Conservation (phyloP, 2,888 invertebrate genomes). For the Dolichopus griseipennis region DNA sequence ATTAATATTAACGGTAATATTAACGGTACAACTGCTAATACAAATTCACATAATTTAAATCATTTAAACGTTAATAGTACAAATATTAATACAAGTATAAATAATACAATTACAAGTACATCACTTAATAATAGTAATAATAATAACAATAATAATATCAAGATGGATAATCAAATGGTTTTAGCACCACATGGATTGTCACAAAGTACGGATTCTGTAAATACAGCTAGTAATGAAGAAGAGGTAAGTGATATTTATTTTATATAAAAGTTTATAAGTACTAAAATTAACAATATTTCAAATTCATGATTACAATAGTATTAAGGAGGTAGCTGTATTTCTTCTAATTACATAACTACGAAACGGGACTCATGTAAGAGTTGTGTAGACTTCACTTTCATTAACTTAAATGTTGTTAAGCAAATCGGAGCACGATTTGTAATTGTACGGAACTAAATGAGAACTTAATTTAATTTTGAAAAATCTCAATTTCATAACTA, state of each 20-base stretch:
- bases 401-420: too few relatives aligned
- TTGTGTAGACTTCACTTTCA: too few relatives aligned
- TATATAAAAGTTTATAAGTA: too few relatives aligned
- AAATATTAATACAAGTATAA: constrained; percentile 21
- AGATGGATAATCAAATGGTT: constrained; percentile 47
- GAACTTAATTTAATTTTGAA: too few relatives aligned
- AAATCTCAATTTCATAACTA: too few relatives aligned
- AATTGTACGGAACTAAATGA: too few relatives aligned
- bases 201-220: constrained; percentile 97
- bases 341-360: too few relatives aligned
- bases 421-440: too few relatives aligned
- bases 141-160: constrained; percentile 31
- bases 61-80: constrained; percentile 21
- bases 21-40: constrained; percentile 17
- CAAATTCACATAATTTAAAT: constrained; percentile 3
- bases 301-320: too few relatives aligned
- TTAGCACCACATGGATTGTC: constrained; percentile 70
- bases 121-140: constrained; percentile 22
- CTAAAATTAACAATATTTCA: too few relatives aligned
- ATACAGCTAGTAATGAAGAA: constrained; percentile 91
- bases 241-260: constrained; percentile 61
- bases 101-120: constrained; percentile 21
- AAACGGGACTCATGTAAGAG: too few relatives aligned
- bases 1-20: constrained; percentile 27
- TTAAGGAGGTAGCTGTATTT: too few relatives aligned